Base-by-base conservation (phyloP, 2,113 vertebrate species). In the Notarius quadriscutis region DNA sequence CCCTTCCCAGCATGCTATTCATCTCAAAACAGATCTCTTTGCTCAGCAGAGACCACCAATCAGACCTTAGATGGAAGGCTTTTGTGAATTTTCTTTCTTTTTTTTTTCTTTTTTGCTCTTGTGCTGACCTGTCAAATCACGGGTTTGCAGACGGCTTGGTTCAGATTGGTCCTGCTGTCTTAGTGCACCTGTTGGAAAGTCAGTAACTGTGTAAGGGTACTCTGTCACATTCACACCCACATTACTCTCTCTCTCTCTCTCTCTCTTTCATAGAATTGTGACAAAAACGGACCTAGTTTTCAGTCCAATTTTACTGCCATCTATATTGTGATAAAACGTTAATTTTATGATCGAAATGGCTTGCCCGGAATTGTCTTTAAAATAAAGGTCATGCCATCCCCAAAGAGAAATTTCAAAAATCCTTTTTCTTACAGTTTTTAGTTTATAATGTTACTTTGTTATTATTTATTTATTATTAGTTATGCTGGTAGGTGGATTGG, bases 11-110 rank as follows among this genome's bases (percentile, higher is more conserved):
- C 77, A 88, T 81, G 72, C 84, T 17, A 22, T 12, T 34, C 18
- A 53, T 27, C 72, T 53, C 27, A 41, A 88, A 80, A 86, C 9
- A 53, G 22, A 53, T 86, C 71, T 30, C 10, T 41, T 75, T 74
- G 63, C 75, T 86, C 78, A 63, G 30, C 74, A 88, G 57, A 84
- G 81, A 15, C 84, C 72, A 86, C 86, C 63, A 63, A 30, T 85
- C 48, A 86, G 62, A 34, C 60, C 62, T 71, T 48, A 25, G 77
- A 77, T 65, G 60, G 81, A 75, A 34, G 67, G 51, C 41, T 75
- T 51, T 81, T 83, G 27, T 53, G 34, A 71, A 84, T 55, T 41
- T 75, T 50, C 14, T 75, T 67, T n/a, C 20, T 51, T 50, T 25
- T 69, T 20, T 51, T 50, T 25, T 69, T 20, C 30, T 5, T 12